Evolutionary conservation across 2,797 vertebrate species (phyloP), one percentile per base, ranked within the genome.

Genomic region (Cyprinella venusta): DNA sequence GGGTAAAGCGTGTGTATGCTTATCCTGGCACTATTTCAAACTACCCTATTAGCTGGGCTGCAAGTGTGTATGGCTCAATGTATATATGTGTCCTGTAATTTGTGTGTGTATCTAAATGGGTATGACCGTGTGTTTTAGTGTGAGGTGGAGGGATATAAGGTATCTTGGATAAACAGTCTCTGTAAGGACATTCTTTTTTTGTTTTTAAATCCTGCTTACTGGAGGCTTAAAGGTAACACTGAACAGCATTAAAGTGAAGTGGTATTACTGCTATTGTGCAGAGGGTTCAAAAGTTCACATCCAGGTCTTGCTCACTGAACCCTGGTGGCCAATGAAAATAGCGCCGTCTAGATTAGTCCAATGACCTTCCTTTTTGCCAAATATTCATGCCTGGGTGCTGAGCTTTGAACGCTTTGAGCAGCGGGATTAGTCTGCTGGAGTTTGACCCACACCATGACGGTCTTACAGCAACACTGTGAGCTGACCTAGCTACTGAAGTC

Each of bases 1-100:
- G 96, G 97, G 96, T 97, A 98, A 95, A 96, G 93, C 93, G 93
- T 96, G 95, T 97, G 95, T 96, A 96, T 95, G 95, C 95, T 98
- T 96, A 96, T 95, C 94, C 95, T 97, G 96, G 96, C 96, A 93
- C 94, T 94, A 94, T 96, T 96, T 98, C 97, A 98, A 97, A 96
- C 95, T 95, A 93, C 95, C 95, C 95, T 97, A 97, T 98, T 97
- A 98, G 97, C 96, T 96, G 96, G 96, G 94, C 92, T 93, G 56
- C 33, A 13, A 42, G 61, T 85, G 45, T 59, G 18, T 78, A 63
- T 67, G 69, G 68, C 64, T 69, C 36, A 52, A 56, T 76, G 48
- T 82, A 74, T 82, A 74, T 70, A 61, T 40, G 67, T 72, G 74
- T 64, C 26, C 40, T 70, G 75, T 61, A 48, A 76, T 79, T 59